Base-by-base conservation (phyloP, 2,888 invertebrate genomes). In the Gandaritis pyraliata region DNA sequence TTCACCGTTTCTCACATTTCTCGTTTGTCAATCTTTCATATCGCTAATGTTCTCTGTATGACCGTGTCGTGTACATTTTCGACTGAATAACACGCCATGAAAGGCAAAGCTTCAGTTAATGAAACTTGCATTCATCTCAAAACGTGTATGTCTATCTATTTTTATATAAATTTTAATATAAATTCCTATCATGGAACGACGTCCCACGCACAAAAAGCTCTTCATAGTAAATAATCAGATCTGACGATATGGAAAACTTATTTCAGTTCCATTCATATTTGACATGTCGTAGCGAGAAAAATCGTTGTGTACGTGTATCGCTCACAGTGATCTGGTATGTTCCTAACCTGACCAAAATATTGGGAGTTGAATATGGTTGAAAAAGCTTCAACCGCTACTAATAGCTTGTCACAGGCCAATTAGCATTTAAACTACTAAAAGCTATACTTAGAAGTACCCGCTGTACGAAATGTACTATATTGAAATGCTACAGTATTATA, bases 261-360 rank as follows among this genome's bases (percentile, higher is more conserved):
- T 86, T 83, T 77, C 80, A 74, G 71, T 64, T 80, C 79, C 76
- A 84, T 87, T 85, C 81, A 83, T 77, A 80, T 82, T 81, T 80
- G 81, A 79, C 74, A 76, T 74, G 75, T 71, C 76, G 77, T 63
- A 64, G 66, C 80, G 80, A 81, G 81, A 83, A 85, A 84, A 83
- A 82, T 82, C 72, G 76, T 47, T 62, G 66, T 72, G 73, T 74
- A 73, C 68, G 75, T 75, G 76, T 85, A 86, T 87, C 83, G 72
- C 75, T 77, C 79, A 79, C 82, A 83, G 84, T 84, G 83, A 86
- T 88, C 83, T 81, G 48, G 59, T 66, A 60, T 73, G 66, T 66
- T 67, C 60, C 56, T 62, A 48, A 60, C 18, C 49, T 6, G 3
- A 33, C 49, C 33, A 1, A 11, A 41, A 41, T 41, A 15, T 41